Base-by-base conservation (phyloP, 2,113 vertebrate species). In the Eublepharis macularius region DNA sequence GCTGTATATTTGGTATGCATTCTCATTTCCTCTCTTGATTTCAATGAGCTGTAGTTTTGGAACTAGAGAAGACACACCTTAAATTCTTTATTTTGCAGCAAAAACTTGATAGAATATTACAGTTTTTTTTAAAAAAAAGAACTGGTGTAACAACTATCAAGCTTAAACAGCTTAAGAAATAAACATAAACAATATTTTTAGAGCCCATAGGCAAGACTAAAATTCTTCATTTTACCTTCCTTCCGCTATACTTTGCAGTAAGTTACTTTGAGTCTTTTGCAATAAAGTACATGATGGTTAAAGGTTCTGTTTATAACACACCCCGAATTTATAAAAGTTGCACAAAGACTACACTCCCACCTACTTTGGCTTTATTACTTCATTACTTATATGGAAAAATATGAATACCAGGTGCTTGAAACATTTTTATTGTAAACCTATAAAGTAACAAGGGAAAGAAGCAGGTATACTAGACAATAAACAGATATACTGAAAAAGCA, bases 311-410 rank as follows among this genome's bases (percentile, higher is more conserved):
- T 87, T 16, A n/a, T 83, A 82, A 86, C 82, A 77, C 79, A 86
- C 75, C 90, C 69, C 76, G 76, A 49, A 39, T 88, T 94, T 92
- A 94, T 73, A 78, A 76, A n/a, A 80, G 87, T 90, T 91, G 88
- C 26, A 91, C 79, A 92, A 88, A 1, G 65, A 49, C 41, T n/a
- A 69, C 90, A 91, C 85, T 92, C 80, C 76, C 85, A 90, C 74
- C 84, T 76, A 57, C 60, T 87, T 90, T 87, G 63, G 68, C 91
- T 95, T 94, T 91, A 92, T 77, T 89, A 74, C 60, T 88, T 91
- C 91, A 94, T 91, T 92, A 91, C 88, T 91, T 93, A 85, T 75
- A 21, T 26, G 12, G 39, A 26, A n/a, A 76, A 43, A 51, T 32
- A 60, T 41, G 72, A 85, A 86, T 79, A 36, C 2, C 5, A 76